Conservation (phyloP, 2,888 invertebrate species). For the Dendrolimus pini region DNA sequence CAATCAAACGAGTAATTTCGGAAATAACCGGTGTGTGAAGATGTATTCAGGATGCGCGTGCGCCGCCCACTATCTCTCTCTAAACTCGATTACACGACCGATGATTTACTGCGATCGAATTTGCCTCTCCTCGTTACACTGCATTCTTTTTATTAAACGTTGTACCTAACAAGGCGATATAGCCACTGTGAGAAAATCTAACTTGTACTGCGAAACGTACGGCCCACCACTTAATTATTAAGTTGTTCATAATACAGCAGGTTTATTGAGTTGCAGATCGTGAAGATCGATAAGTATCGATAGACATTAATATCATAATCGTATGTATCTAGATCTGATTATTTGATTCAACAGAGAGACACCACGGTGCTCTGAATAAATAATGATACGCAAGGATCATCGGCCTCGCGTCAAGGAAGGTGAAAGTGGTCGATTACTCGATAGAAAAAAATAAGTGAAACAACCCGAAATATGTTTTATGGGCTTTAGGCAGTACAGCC, state of each 20-base stretch:
- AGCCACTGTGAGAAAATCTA: conserved; percentile 33
- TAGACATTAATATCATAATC: conserved; percentile 42
- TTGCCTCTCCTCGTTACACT: conserved; percentile 58
- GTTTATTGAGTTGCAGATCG: conserved; percentile 23
- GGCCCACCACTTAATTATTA: conserved; percentile 22
- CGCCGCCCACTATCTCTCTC: conserved; percentile 67
- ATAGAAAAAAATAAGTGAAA: conserved; percentile 61
- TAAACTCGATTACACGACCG: conserved; percentile 70
- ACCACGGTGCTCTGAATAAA: conserved; percentile 48
- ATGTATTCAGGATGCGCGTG: conserved; percentile 60
- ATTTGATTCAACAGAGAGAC: conserved; percentile 43
- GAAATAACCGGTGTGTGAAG: conserved; percentile 53
- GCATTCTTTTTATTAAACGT: conserved; percentile 39
- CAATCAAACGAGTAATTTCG: conserved; percentile 37
- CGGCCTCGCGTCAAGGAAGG: conserved; percentile 44
- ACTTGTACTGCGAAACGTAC: conserved; percentile 24
- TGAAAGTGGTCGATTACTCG: conserved; percentile 57
- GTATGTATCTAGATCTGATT: conserved; percentile 59
- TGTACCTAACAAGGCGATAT: conserved; percentile 19
- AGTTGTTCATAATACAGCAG: conserved; percentile 20
- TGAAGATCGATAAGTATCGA: conserved; percentile 27
- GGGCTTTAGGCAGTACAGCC: conserved; percentile 62
- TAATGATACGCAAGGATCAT: conserved; percentile 35
- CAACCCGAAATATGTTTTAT: conserved; percentile 58
- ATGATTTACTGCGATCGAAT: conserved; percentile 74